phyloP scores from a whole-genome alignment of 1,140 invertebrate species.

The Coelopa frigida region DNA sequence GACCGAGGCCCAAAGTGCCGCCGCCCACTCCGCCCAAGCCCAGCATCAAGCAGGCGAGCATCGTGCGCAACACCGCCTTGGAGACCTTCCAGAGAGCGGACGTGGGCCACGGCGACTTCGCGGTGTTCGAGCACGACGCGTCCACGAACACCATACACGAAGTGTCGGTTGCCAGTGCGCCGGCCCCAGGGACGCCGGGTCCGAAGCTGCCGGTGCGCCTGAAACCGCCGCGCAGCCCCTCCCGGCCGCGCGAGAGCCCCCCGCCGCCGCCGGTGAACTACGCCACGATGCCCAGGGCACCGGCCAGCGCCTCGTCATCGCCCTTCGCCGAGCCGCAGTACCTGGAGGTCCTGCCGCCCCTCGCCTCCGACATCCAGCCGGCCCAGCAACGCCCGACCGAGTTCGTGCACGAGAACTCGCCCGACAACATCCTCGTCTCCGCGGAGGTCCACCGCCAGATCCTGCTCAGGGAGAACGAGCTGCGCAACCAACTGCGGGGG shows the following conservation, averaged over 20 bases:
- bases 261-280: constrained; percentile 41
- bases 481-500: constrained; percentile 32
- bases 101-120: constrained; percentile 40
- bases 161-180: constrained; percentile 1
- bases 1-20: constrained; percentile 28
- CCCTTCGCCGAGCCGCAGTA: constrained; percentile 25
- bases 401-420: constrained; percentile 40
- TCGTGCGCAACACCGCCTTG: constrained; percentile 35
- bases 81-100: constrained; percentile 37
- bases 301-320: constrained; percentile 4
- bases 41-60: constrained; percentile 37
- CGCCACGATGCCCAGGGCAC: constrained; percentile 28
- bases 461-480: constrained; percentile 38
- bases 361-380: constrained; percentile 13
- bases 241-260: constrained; percentile 30
- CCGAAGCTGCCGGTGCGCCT: constrained; percentile 26
- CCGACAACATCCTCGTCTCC: constrained; percentile 37
- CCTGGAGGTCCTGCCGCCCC: constrained; percentile 31
- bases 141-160: constrained; percentile 38
- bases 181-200: constrained; percentile 12
- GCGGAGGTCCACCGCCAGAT: constrained; percentile 40
- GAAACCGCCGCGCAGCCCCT: constrained; percentile 12
- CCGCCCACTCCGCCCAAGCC: constrained; percentile 39
- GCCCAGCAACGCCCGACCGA: constrained; percentile 29
- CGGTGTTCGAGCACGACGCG: constrained; percentile 40